phyloP scores from a whole-genome alignment of 1,140 invertebrate species.

The Cydia strobilella region DNA sequence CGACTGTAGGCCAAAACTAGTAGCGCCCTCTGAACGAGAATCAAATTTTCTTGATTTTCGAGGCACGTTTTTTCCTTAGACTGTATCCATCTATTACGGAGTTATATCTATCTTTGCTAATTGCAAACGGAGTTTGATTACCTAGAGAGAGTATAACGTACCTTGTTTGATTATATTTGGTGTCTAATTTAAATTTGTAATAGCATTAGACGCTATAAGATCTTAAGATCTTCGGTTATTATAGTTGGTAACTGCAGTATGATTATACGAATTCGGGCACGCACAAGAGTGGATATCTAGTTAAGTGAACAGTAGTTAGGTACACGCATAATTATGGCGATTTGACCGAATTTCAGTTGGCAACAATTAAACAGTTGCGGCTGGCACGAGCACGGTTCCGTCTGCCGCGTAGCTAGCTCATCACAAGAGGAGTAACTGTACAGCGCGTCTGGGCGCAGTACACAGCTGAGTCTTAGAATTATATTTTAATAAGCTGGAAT shows the following conservation, averaged over 20 bases:
- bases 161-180: neutral
- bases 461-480: constrained; percentile 8
- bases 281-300: neutral
- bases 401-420: constrained; percentile 51
- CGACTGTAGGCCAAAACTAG: no score
- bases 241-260: constrained; percentile 3
- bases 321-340: neutral
- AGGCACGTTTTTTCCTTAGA: no score
- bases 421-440: constrained; percentile 58
- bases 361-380: constrained; percentile 21
- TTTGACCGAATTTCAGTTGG: constrained; percentile 19
- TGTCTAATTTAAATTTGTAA: constrained; percentile 1
- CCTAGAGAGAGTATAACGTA: constrained; percentile 6
- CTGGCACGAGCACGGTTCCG: constrained; percentile 39
- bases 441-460: constrained; percentile 51
- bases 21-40: no score
- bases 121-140: constrained; percentile 1
- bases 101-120: no score
- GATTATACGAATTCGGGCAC: neutral
- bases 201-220: neutral
- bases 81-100: no score
- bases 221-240: neutral
- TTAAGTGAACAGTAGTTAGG: constrained; percentile 8
- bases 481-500: neutral
- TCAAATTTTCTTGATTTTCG: no score